phyloP scores from a whole-genome alignment of 2,888 invertebrate species.

The Dorcus parallelipipedus region DNA sequence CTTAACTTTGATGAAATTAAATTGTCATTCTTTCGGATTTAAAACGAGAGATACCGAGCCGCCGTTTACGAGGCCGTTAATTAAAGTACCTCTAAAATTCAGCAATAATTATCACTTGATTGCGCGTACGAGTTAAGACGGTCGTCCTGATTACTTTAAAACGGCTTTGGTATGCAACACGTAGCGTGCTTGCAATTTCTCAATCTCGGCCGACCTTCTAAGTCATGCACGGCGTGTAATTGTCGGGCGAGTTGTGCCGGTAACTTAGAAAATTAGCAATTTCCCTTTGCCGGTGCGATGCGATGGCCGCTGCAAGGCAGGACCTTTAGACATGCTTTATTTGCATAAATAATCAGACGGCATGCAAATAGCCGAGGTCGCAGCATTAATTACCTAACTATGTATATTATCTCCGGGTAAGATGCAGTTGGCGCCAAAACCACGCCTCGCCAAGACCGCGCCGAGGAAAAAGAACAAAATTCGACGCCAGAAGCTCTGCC shows the following conservation, averaged over 20 bases:
- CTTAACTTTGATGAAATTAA: slow-evolving; percentile 38
- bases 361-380: slow-evolving; percentile 49
- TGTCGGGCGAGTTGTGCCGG: slow-evolving; percentile 33
- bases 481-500: slow-evolving; percentile 24
- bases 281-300: slow-evolving; percentile 38
- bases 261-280: slow-evolving; percentile 48
- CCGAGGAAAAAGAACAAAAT: slow-evolving; percentile 8
- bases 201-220: slow-evolving; percentile 22
- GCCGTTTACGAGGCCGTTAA: slow-evolving; percentile 28
- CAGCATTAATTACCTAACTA: slow-evolving; percentile 49
- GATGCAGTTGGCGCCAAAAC: slow-evolving; percentile 40
- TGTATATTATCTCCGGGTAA: slow-evolving; percentile 40
- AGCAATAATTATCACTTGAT: slow-evolving; percentile 17
- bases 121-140: slow-evolving; percentile 5
- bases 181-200: slow-evolving; percentile 15
- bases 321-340: slow-evolving; percentile 43
- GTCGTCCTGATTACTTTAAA: background rate
- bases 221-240: slow-evolving; percentile 41
- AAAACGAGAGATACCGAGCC: slow-evolving; percentile 24
- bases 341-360: slow-evolving; percentile 51
- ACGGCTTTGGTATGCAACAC: background rate
- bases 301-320: slow-evolving; percentile 33
- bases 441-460: slow-evolving; percentile 26
- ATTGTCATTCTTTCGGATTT: slow-evolving; percentile 40
- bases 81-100: slow-evolving; percentile 27